Conservation (phyloP, 37 sponge, comb jelly and placozoan species). For the Cliona cf. orientalis region DNA sequence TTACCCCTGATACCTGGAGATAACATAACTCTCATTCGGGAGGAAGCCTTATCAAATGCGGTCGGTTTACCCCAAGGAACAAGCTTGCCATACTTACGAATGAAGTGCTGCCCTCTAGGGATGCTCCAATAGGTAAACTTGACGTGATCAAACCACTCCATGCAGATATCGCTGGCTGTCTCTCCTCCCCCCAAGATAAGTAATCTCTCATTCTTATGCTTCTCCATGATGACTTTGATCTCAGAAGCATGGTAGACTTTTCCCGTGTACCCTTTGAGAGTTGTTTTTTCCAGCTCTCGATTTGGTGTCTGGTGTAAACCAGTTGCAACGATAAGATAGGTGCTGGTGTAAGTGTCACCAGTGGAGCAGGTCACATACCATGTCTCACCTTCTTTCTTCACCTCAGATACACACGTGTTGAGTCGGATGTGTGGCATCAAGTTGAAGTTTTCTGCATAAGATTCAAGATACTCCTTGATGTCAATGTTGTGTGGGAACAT, state of each 20-base stretch:
- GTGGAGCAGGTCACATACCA: slow-evolving; percentile 53
- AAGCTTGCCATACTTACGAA: slow-evolving; percentile 71
- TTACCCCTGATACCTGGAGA: slow-evolving; percentile 69
- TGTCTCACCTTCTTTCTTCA: slow-evolving; percentile 61
- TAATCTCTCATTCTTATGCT: slow-evolving; percentile 61
- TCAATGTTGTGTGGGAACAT: slow-evolving; percentile 81
- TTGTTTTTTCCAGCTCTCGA: slow-evolving; percentile 31
- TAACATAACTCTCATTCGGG: slow-evolving; percentile 57
- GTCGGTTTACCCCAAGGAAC: slow-evolving; percentile 80
- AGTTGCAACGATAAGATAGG: slow-evolving; percentile 59
- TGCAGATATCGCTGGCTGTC: slow-evolving; percentile 86
- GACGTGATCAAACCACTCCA: slow-evolving; percentile 73
- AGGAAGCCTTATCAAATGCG: slow-evolving; percentile 83
- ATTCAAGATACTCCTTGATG: slow-evolving; percentile 70
- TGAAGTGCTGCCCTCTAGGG: slow-evolving; percentile 87
- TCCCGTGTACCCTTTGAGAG: slow-evolving; percentile 62
- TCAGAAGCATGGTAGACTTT: slow-evolving; percentile 67
- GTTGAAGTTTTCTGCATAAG: slow-evolving; percentile 72
- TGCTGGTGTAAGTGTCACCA: slow-evolving; percentile 59
- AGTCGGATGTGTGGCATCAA: slow-evolving; percentile 76
- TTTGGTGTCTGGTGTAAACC: slow-evolving; percentile 57
- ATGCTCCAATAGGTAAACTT: slow-evolving; percentile 85
- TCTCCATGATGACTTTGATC: slow-evolving; percentile 55
- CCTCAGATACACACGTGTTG: slow-evolving; percentile 69
- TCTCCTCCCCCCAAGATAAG: slow-evolving; percentile 93